Base-by-base conservation (phyloP, 2,797 vertebrate genomes). In the Coendou prehensilis region DNA sequence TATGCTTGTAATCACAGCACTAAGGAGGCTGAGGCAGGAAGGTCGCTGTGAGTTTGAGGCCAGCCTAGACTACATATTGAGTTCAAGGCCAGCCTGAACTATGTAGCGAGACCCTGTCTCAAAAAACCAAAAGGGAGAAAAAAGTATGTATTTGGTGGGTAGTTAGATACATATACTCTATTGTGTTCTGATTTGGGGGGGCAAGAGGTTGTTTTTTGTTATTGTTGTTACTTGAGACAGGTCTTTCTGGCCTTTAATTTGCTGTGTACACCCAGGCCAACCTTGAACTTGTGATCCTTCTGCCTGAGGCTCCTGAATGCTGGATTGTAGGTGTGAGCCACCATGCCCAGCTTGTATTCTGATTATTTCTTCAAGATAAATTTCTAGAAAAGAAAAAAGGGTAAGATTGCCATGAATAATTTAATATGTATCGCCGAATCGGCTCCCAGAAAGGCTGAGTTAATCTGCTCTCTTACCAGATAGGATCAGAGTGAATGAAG, bases 341-440 rank as follows among this genome's bases (percentile, higher is more conserved):
- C 33, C 41, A 75, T 47, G 71, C 22, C 5, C 23, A 28, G 71
- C 37, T 75, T 75, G 11, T 75, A 18, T 26, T 57, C 56, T 87
- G 82, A 56, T 86, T 63, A 56, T 87, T 88, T 94, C 54, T 63
- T 87, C 33, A 76, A 26, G 26, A 69, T 76, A 91, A 59, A 87
- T 87, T 91, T 91, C 54, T 61, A 88, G 37, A 78, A 94, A 69
- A 82, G 37, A 57, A 45, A 84, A 45, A 57, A 61, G 30, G 76
- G 15, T 17, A 93, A 30, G 50, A 61, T 45, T 83, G 45, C 30
- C n/a, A 54, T 54, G 28, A 67, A 41, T 83, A 59, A 28, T 81
- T 87, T 83, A 88, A 28, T 22, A 80, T 15, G 2, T 57, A 61
- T 76, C 87, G 11, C 22, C 26, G 59, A 59, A 52, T 47, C 69